Percentiles rank a stretch among this genome's conserved stretches.
Conservation (phyloP, 2,113 vertebrate genomes). For the Sylvietta virens region DNA sequence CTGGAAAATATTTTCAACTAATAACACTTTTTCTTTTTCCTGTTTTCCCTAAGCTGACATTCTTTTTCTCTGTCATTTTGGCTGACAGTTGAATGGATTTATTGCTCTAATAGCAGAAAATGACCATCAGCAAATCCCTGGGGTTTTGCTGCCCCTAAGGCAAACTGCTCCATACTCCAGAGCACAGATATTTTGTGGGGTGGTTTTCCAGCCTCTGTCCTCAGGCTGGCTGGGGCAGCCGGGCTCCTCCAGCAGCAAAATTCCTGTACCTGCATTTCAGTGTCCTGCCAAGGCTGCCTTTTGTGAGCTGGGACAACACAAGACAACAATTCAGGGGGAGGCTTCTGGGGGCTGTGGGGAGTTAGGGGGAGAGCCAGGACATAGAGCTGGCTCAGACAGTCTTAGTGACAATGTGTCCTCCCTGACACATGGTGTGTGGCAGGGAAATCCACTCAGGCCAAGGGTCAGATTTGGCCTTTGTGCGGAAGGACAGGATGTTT, state of each 20-base stretch:
- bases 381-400: accelerated
- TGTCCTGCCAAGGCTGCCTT: background rate
- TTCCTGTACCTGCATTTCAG: background rate
- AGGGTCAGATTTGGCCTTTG: background rate
- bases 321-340: background rate
- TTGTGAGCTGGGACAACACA: accelerated
- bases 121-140: background rate
- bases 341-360: background rate
- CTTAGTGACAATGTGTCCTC: background rate
- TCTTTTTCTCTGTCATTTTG: conserved; percentile 16
- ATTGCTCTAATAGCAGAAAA: conserved; percentile 37
- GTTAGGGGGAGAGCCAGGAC: background rate
- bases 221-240: background rate
- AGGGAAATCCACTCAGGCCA: background rate
- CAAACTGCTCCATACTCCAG: background rate
- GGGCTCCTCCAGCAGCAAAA: background rate
- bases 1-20: conserved; percentile 24
- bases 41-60: background rate
- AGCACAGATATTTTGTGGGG: background rate
- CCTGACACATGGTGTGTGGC: background rate
- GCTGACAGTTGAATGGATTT: conserved; percentile 6
- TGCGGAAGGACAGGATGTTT: background rate
- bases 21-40: background rate
- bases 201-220: background rate
- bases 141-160: background rate